Base-by-base conservation (phyloP, 2,888 invertebrate species). In the Furcula furcula region DNA sequence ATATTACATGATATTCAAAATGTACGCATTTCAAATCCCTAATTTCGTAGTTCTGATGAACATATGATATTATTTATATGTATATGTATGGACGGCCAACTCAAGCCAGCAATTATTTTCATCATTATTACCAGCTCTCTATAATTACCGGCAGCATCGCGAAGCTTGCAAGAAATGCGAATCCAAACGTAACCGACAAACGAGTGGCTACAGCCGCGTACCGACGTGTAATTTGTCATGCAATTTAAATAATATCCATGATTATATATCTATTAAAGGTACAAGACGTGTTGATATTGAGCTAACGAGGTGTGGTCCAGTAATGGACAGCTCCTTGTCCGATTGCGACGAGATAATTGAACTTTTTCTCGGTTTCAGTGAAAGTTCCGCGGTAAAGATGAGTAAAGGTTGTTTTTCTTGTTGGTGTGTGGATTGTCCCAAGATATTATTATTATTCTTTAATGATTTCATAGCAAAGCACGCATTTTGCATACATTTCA, bases 161-260 rank as follows among this genome's bases (percentile, higher is more conserved):
- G 62, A 58, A 70, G 63, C 64, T 64, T 57, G 69, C 75, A 80
- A 80, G 81, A 80, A 82, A 80, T 74, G 72, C 75, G 74, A 77
- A 67, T 80, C 63, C 69, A 77, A 83, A 85, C 76, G 66, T 72
- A 78, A 76, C 77, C 76, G 79, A 83, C 84, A 77, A 74, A 76
- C 75, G 79, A 79, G 71, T 77, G 74, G 66, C 69, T 78, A 72
- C 67, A 76, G 73, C 79, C 74, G 76, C 69, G 75, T 78, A 76
- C 82, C 70, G 76, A 77, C 76, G 47, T 85, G 70, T 82, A 86
- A 86, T 86, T 86, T 86, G 85, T 84, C 85, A 77, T 61, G 81
- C 84, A 85, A 87, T 86, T 87, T 87, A 78, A 85, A 86, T 87
- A 87, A 86, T 87, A 78, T 76, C 75, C 79, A 82, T 86, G 76